Evolutionary conservation across 2,888 invertebrate genomes (phyloP).

Genomic region (Stenchaetothrips biformis): DNA sequence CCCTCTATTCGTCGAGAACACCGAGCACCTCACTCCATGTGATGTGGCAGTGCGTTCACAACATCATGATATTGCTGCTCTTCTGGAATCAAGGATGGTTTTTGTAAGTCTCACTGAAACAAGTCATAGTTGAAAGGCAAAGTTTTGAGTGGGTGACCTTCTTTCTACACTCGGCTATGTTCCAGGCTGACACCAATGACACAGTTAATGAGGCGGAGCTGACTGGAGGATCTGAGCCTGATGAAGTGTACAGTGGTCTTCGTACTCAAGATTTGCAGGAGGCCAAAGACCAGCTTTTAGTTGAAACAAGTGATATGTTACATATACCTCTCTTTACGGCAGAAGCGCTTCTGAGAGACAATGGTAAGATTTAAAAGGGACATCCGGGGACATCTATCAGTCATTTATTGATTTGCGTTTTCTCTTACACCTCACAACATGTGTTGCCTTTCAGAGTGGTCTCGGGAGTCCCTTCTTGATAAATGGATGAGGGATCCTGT

Average conservation of each 20-base stretch:
- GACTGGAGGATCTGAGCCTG: slow-evolving; percentile 45
- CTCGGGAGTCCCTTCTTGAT: slow-evolving; percentile 58
- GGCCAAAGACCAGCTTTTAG: slow-evolving; percentile 63
- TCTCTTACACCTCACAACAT: slow-evolving; percentile 3
- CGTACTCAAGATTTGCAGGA: slow-evolving; percentile 64
- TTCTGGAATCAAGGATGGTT: slow-evolving; percentile 63
- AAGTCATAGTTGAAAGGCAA: not conserved
- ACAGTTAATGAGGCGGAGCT: slow-evolving; percentile 52
- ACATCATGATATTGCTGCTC: slow-evolving; percentile 57
- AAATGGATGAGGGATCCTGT: slow-evolving; percentile 64
- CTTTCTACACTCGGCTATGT: slow-evolving; percentile 32
- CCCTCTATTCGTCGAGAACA: slow-evolving; percentile 59
- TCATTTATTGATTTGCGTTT: slow-evolving; percentile 2
- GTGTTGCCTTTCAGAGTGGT: slow-evolving; percentile 55
- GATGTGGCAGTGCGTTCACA: slow-evolving; percentile 58
- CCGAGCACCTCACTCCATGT: slow-evolving; percentile 59
- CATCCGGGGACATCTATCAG: too few relatives aligned
- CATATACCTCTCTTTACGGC: slow-evolving; percentile 65
- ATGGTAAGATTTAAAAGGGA: slow-evolving; percentile 49
- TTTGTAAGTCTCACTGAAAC: slow-evolving; percentile 49
- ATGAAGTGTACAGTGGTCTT: slow-evolving; percentile 56
- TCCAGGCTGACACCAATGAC: slow-evolving; percentile 49
- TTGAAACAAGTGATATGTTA: slow-evolving; percentile 66
- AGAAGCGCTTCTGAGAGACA: slow-evolving; percentile 60
- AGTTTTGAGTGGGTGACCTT: not conserved